Conservation (phyloP, 1,140 invertebrate species). For the Diachasma alloeum region DNA sequence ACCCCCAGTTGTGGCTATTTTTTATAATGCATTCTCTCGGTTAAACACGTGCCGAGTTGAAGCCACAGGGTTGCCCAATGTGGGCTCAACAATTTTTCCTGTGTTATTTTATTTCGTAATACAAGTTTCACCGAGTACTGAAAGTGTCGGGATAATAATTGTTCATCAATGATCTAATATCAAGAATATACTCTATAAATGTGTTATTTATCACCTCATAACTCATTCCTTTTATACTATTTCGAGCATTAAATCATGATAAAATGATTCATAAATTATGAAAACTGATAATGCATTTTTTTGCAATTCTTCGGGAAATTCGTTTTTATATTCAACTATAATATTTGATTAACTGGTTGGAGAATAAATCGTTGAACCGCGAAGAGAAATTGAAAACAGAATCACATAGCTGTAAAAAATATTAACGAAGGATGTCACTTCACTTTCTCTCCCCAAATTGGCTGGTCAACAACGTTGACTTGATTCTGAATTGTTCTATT, state of each 20-base stretch:
- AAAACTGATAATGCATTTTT: not conserved
- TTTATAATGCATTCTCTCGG: not conserved
- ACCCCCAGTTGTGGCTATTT: not conserved
- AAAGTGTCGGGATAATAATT: not conserved
- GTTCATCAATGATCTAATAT: not conserved
- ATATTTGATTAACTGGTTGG: not conserved
- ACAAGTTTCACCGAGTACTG: not conserved
- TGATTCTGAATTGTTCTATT: no score
- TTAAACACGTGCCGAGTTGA: not conserved
- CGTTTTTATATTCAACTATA: not conserved
- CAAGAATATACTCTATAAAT: not conserved
- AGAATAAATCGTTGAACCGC: no score
- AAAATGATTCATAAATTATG: not conserved
- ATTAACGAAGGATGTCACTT: no score
- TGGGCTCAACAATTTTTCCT: not conserved
- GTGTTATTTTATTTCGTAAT: not conserved
- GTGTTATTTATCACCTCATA: not conserved
- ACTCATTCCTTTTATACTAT: not conserved
- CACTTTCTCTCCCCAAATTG: no score
- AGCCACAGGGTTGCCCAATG: not conserved
- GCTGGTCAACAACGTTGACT: no score
- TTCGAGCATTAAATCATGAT: not conserved
- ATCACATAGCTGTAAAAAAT: no score
- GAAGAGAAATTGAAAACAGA: no score
- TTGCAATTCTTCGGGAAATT: not conserved